Evolutionary conservation across 2,888 invertebrate species (phyloP).

Genomic region (Electrophaes corylata): DNA sequence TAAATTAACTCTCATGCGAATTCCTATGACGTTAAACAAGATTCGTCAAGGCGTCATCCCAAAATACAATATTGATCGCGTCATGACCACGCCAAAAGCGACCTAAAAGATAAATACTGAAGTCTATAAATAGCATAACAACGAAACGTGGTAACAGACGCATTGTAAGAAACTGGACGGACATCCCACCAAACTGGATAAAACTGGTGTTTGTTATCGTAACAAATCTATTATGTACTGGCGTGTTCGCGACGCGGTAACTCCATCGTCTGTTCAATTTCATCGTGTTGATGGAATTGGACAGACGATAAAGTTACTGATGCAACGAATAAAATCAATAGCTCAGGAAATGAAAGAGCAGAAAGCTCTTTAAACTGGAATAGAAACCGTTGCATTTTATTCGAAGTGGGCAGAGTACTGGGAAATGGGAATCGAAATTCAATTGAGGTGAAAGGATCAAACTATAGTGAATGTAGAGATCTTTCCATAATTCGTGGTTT

Average conservation of each 20-base stretch:
- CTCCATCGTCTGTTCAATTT: too few relatives aligned
- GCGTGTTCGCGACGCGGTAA: constrained; percentile 25
- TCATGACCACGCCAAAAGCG: constrained; percentile 10
- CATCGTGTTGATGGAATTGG: constrained; percentile 7
- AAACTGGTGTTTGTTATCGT: constrained; percentile 51
- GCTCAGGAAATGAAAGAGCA: neutral
- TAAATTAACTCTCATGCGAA: constrained; percentile 2
- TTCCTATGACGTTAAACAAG: constrained; percentile 13
- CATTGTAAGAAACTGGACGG: constrained; percentile 27
- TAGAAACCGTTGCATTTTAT: constrained; percentile 13
- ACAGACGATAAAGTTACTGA: neutral
- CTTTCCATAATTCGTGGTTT: neutral
- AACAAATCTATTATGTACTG: constrained; percentile 37
- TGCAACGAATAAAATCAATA: constrained; percentile 1
- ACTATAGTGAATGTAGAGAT: neutral
- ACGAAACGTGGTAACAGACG: constrained; percentile 11
- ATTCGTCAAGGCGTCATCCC: constrained; percentile 2
- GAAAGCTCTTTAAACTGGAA: neutral
- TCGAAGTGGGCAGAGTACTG: neutral
- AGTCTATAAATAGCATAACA: constrained; percentile 11
- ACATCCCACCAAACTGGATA: constrained; percentile 47
- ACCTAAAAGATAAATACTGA: constrained; percentile 9
- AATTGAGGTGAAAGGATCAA: neutral
- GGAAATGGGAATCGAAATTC: neutral
- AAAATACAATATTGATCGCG: constrained; percentile 8